phyloP scores from a whole-genome alignment of 2,797 vertebrate genomes.

The Tapera naevia region DNA sequence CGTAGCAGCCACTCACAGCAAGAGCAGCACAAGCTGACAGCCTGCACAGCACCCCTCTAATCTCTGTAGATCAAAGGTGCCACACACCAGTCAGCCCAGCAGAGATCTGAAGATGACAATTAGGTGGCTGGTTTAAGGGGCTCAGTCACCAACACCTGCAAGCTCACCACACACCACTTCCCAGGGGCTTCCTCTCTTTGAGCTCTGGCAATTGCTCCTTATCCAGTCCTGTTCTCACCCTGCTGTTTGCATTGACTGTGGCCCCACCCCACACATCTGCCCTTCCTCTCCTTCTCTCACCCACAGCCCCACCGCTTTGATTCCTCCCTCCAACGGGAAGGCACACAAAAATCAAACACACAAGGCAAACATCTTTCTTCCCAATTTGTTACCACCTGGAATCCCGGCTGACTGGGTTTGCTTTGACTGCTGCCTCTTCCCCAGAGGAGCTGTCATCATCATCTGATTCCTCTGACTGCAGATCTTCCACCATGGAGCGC shows the following conservation, averaged over 20 bases:
- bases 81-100: neutral
- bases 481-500: slow-evolving; percentile 95
- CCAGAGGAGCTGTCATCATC: slow-evolving; percentile 96
- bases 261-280: neutral
- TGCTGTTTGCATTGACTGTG: neutral
- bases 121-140: neutral
- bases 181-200: neutral
- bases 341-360: neutral
- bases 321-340: neutral
- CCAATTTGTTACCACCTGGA: slow-evolving; percentile 82
- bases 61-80: slow-evolving; percentile 2
- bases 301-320: neutral
- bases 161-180: neutral
- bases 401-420: slow-evolving; percentile 87
- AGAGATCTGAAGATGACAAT: neutral
- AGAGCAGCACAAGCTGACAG: neutral
- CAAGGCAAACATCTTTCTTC: neutral
- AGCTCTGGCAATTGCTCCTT: neutral
- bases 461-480: slow-evolving; percentile 94
- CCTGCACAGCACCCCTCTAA: neutral
- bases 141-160: neutral
- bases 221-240: neutral
- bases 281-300: neutral
- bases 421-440: slow-evolving; percentile 88
- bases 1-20: fast-evolving